Conservation (phyloP, 2,888 invertebrate genomes). For the Kryphioiulus occultus region DNA sequence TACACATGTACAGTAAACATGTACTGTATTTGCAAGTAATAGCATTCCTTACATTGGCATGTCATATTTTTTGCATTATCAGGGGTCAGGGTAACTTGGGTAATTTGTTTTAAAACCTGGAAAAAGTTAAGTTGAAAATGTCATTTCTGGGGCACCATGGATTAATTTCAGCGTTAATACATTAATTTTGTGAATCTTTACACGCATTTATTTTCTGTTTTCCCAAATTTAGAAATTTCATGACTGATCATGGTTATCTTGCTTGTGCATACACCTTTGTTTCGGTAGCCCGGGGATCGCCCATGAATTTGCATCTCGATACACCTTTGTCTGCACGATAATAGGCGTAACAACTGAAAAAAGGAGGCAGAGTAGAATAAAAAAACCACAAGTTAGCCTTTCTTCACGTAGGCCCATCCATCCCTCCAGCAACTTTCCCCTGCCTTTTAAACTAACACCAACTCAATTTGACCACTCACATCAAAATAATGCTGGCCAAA, state of each 20-base stretch:
- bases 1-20: no score
- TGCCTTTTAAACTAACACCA: neutral
- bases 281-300: neutral
- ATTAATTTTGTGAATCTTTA: neutral
- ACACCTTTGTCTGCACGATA: neutral
- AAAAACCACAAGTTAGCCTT: neutral
- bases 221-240: neutral
- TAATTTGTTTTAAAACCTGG: no score
- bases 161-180: no score
- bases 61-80: no score
- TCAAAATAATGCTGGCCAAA: neutral
- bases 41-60: no score
- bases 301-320: constrained; percentile 27
- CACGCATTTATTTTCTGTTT: neutral
- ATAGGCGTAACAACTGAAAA: neutral
- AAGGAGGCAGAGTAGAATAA: neutral
- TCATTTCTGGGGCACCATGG: no score
- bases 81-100: no score
- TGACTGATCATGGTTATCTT: neutral
- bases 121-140: no score
- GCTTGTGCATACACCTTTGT: neutral
- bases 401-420: neutral
- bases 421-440: constrained; percentile 11
- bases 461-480: neutral
- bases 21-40: no score